Evolutionary conservation across 1,140 invertebrate genomes (phyloP), one percentile per base, ranked within the genome.

Genomic region (Reticulitermes speratus): DNA sequence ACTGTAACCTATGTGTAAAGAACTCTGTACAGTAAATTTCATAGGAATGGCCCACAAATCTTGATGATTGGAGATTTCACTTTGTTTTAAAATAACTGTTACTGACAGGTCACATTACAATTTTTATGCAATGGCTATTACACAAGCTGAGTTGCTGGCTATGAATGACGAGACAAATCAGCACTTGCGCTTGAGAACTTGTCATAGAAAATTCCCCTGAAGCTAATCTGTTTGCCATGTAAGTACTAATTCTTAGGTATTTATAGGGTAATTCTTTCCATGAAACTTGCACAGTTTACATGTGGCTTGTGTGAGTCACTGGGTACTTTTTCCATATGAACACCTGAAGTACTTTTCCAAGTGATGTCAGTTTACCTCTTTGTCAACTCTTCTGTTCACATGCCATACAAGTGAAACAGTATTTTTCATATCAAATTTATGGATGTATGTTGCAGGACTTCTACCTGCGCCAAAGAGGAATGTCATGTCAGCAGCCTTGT

Each of bases 381-480:
- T 48, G 48, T 48, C 48, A 48, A 48, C 11, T 21, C 14, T 21
- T 55, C 19, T 21, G 19, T 21, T 55, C 52, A 55, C 52, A 21
- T 21, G 5, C 19, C 52, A 6, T 3, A 21, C 2, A 82, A 82
- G 81, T 32, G 23, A 82, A 30, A 21, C 19, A 19, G 14, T 55
- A 55, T 5, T 6, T 55, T 55, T 21, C 1, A 55, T 55, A 5
- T 55, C 5, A 55, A 14, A 84, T 85, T 85, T 30, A 81, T 81
- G 8, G 21, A 69, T 75, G 19, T 30, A n/a, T 44, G 83, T 89
- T 90, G 65, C 88, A 96, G 95, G 94, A 99, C 98, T 19, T 91
- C n/a, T 99, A 87, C 97, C 97, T 7, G 97, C 99, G 94, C 97
- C 97, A 21, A 93, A 97, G 85, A 97, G 97, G 89, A 96, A 96